Percentiles rank a stretch among this genome's conserved stretches.
phyloP scores from a whole-genome alignment of 2,113 vertebrate species.

The Pitta sordida region DNA sequence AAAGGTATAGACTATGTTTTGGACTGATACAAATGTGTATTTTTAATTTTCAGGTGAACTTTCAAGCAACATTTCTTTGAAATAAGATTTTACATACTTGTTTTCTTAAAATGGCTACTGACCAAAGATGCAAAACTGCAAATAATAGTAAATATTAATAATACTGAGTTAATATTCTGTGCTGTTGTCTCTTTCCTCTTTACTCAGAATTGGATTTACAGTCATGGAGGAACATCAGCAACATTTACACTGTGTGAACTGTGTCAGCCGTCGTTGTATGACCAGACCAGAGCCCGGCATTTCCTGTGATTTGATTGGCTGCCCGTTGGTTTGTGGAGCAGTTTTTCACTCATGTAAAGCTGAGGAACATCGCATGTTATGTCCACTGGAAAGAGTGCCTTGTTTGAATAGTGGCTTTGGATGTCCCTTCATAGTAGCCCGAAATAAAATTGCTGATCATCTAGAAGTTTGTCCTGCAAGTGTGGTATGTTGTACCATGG shows the following conservation, averaged over 20 bases:
- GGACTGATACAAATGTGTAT: background rate
- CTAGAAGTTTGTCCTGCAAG: slow-evolving; percentile 93
- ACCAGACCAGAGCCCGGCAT: slow-evolving; percentile 81
- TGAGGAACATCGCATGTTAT: slow-evolving; percentile 89
- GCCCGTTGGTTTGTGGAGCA: slow-evolving; percentile 90
- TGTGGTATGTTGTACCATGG: slow-evolving; percentile 97
- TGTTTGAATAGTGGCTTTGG: slow-evolving; percentile 93
- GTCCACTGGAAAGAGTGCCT: slow-evolving; percentile 88
- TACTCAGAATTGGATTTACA: slow-evolving; percentile 65
- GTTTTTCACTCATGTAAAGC: slow-evolving; percentile 93
- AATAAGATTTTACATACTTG: background rate
- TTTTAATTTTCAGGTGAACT: background rate
- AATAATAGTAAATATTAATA: background rate
- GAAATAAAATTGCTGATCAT: slow-evolving; percentile 91
- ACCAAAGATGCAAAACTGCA: background rate
- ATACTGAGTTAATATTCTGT: background rate
- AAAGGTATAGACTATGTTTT: background rate
- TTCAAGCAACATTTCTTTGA: background rate
- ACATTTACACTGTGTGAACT: slow-evolving; percentile 89
- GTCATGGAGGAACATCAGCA: slow-evolving; percentile 80
- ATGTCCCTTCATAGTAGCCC: slow-evolving; percentile 85
- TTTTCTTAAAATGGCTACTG: background rate
- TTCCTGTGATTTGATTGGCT: slow-evolving; percentile 87
- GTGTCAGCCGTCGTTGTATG: slow-evolving; percentile 89
- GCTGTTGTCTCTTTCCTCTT: slow-evolving; percentile 27